These are phyloP conservation scores for Tenthredo scrophulariae DNA, from an alignment of 2,888 invertebrate genomes.

Conservation along the genomic window DNA sequence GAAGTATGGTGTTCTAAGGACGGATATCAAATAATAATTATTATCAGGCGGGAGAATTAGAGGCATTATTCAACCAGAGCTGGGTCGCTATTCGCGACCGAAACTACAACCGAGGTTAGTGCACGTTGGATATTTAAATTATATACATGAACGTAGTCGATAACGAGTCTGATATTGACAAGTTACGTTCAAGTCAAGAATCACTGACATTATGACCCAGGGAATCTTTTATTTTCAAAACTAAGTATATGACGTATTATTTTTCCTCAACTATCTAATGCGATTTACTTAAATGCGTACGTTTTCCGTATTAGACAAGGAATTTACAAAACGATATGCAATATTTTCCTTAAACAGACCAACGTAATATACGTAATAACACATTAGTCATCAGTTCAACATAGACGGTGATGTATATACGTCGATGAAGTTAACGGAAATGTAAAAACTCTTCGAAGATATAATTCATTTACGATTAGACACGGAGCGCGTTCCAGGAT, in stretches of 20 bases:
- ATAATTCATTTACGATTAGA: conserved; percentile 12
- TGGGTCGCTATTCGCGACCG: conserved; percentile 65
- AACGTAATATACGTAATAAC: conserved; percentile 17
- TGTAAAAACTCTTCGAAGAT: background rate
- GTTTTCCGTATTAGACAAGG: background rate
- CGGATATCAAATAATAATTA: conserved; percentile 1
- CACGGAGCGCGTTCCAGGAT: background rate
- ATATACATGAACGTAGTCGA: background rate
- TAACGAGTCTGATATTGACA: background rate
- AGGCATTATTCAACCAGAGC: conserved; percentile 54
- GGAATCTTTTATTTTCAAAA: background rate
- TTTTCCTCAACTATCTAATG: background rate
- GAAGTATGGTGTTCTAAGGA: background rate
- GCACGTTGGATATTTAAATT: conserved; percentile 57
- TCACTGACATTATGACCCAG: background rate
- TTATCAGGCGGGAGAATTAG: conserved; percentile 16
- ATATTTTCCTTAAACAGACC: background rate
- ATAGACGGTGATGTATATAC: background rate
- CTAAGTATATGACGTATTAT: background rate
- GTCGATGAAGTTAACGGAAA: background rate
- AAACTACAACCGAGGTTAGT: conserved; percentile 66
- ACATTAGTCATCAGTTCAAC: conserved; percentile 22
- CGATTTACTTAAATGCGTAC: background rate
- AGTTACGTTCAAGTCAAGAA: background rate
- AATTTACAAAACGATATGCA: background rate